Conservation (phyloP, 2,797 vertebrate genomes). For the Sylvia borin region DNA sequence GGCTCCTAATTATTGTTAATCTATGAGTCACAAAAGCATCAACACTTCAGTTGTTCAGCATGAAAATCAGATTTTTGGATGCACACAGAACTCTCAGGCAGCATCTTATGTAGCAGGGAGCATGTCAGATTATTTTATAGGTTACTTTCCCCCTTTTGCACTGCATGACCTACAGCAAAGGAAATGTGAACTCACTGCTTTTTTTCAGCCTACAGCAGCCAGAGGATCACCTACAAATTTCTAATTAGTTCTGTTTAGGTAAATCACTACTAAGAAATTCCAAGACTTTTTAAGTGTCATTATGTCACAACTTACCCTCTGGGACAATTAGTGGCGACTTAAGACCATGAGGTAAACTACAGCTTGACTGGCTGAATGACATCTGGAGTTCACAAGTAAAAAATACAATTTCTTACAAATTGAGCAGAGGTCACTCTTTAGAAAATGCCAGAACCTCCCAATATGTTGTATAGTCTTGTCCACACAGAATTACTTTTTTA, state of each 20-base stretch:
- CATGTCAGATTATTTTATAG: not conserved
- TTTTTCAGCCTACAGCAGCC: not conserved
- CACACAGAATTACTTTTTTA: not conserved
- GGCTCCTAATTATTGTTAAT: not conserved
- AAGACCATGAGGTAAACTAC: not conserved
- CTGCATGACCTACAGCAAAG: not conserved
- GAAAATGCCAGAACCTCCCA: not conserved
- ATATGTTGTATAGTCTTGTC: not conserved
- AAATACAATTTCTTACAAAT: not conserved
- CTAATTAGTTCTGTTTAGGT: not conserved
- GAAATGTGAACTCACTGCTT: not conserved
- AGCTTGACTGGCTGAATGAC: not conserved
- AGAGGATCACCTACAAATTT: not conserved
- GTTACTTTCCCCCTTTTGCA: not conserved
- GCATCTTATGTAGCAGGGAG: not conserved
- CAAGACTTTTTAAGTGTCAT: not conserved
- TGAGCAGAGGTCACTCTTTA: not conserved
- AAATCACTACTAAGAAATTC: not conserved
- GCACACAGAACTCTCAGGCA: rapidly evolving
- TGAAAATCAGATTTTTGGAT: not conserved
- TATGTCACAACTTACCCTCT: not conserved
- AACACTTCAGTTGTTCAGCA: not conserved
- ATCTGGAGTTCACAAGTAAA: not conserved
- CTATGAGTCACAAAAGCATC: not conserved
- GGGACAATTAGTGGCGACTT: not conserved